Percentiles rank a stretch among this genome's conserved stretches.
These are phyloP conservation scores for Drosophila ficusphila DNA, from an alignment of 1,140 invertebrate species.

Conservation along the genomic window DNA sequence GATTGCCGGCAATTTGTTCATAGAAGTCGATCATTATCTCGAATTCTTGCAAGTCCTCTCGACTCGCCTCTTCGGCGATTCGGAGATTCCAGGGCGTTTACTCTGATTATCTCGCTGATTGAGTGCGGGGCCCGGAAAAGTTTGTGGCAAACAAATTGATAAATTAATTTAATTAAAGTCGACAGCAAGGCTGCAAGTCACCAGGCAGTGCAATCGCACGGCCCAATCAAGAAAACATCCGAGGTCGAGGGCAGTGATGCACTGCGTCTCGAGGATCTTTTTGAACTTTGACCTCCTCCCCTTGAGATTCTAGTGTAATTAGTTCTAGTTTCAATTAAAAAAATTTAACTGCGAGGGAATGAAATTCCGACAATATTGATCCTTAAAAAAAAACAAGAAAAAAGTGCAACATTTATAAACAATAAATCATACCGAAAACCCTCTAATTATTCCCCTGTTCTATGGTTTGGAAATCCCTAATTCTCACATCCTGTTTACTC, in stretches of 20 bases:
- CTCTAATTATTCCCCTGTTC: background rate
- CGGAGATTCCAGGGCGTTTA: conserved; percentile 14
- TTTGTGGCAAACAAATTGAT: conserved; percentile 65
- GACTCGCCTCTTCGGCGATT: conserved; percentile 4
- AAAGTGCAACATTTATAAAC: no score
- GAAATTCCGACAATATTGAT: no score
- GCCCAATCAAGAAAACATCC: background rate
- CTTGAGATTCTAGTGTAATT: no score
- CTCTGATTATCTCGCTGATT: conserved; percentile 42
- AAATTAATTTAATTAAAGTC: conserved; percentile 59
- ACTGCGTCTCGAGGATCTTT: background rate
- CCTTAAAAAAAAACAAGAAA: no score
- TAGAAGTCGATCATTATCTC: conserved; percentile 77
- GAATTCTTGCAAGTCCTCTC: conserved; percentile 70
- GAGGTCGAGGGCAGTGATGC: conserved; percentile 19
- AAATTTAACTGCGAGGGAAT: no score
- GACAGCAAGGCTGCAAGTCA: conserved; percentile 2
- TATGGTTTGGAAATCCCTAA: background rate
- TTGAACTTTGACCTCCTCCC: background rate
- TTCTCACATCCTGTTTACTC: conserved; percentile 10
- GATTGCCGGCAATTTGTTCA: conserved; percentile 76
- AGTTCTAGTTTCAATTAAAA: no score
- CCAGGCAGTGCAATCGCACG: background rate
- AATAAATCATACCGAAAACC: background rate
- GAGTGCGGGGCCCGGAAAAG: conserved; percentile 40